These are phyloP conservation scores for Bombus superbus DNA, from an alignment of 1,140 invertebrate species.

Conservation along the genomic window DNA sequence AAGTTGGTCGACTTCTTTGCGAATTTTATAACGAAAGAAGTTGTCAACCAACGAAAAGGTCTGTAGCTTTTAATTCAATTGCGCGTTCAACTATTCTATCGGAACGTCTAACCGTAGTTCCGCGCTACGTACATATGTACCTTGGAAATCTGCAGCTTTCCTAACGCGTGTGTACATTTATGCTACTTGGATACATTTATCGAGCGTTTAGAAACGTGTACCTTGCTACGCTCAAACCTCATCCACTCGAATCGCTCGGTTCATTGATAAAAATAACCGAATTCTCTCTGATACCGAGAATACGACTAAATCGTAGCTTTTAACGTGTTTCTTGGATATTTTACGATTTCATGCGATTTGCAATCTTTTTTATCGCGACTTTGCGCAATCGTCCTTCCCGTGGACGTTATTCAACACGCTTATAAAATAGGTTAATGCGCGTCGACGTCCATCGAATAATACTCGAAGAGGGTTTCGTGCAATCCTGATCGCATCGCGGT, in stretches of 20 bases:
- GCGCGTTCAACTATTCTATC: not conserved
- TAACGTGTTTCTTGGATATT: not conserved
- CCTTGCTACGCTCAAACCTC: too few relatives aligned
- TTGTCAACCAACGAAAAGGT: too few relatives aligned
- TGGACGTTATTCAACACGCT: not conserved
- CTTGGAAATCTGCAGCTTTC: not conserved
- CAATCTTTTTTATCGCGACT: not conserved
- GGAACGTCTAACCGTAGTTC: not conserved
- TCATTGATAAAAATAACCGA: not conserved
- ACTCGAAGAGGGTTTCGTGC: not conserved
- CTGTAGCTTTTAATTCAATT: not conserved
- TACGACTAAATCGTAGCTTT: not conserved
- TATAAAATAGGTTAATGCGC: slow-evolving; percentile 1
- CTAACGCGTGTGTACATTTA: not conserved
- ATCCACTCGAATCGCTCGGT: not conserved
- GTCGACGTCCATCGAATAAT: not conserved
- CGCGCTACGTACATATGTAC: not conserved
- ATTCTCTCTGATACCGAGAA: not conserved
- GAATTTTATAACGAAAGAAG: not conserved
- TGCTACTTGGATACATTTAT: not conserved
- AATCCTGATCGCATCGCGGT: not conserved
- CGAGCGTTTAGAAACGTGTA: slow-evolving; percentile 14
- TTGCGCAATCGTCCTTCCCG: not conserved
- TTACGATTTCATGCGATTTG: not conserved
- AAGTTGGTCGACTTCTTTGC: not conserved